phyloP scores from a whole-genome alignment of 2,888 invertebrate genomes.

The Erannis defoliaria region DNA sequence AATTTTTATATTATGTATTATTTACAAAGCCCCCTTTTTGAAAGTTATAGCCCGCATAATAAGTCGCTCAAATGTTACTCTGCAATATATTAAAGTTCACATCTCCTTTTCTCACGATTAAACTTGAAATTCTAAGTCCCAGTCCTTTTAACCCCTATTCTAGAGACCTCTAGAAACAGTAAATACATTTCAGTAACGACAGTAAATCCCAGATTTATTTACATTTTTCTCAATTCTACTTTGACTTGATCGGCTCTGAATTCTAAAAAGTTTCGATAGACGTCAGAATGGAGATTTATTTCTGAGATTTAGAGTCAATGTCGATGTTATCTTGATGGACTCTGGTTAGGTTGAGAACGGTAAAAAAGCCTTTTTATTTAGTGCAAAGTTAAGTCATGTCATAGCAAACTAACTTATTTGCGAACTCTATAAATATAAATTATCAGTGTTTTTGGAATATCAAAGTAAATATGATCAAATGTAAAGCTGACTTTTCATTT shows the following conservation, averaged over 20 bases:
- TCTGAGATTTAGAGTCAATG: slow-evolving; percentile 5
- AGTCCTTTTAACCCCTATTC: slow-evolving; percentile 1
- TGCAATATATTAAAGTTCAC: neutral
- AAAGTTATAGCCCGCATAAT: too few relatives aligned
- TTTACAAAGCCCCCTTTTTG: too few relatives aligned
- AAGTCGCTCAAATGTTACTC: too few relatives aligned
- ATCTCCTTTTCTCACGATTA: neutral
- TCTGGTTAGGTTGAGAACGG: neutral
- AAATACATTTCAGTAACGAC: slow-evolving; percentile 39
- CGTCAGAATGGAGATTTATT: slow-evolving; percentile 20
- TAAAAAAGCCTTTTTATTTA: neutral
- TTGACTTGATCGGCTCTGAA: slow-evolving; percentile 27
- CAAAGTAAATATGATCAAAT: too few relatives aligned
- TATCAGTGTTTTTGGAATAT: too few relatives aligned
- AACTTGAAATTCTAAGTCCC: slow-evolving; percentile 8
- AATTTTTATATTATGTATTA: too few relatives aligned
- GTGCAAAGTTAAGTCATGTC: too few relatives aligned
- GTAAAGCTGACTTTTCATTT: too few relatives aligned
- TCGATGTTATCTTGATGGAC: slow-evolving; percentile 14
- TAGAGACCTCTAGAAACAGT: slow-evolving; percentile 5
- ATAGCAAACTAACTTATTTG: too few relatives aligned
- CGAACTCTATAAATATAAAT: too few relatives aligned
- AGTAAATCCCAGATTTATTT: slow-evolving; percentile 34
- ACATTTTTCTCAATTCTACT: slow-evolving; percentile 42
- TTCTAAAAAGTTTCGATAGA: slow-evolving; percentile 28